Percentiles rank a stretch among this genome's conserved stretches.
Conservation (phyloP, 2,797 vertebrate species). For the Protosalanx chinensis region DNA sequence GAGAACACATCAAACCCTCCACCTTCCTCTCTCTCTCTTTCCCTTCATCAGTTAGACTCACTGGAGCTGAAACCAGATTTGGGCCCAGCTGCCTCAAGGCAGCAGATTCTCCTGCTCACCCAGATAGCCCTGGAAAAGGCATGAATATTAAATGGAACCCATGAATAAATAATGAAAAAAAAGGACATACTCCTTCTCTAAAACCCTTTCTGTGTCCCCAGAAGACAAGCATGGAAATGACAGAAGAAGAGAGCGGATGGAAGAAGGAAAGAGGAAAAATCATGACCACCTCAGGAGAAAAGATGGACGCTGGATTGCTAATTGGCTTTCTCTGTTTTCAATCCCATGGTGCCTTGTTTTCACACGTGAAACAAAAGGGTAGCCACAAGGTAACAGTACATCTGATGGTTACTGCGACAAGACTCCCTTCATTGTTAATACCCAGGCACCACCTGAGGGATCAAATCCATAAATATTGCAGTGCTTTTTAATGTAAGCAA, state of each 20-base stretch:
- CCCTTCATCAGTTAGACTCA: conserved; percentile 69
- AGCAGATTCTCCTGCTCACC: conserved; percentile 70
- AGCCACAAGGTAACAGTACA: conserved; percentile 61
- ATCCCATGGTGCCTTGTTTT: conserved; percentile 55
- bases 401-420: conserved; percentile 52
- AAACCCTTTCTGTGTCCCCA: conserved; percentile 61
- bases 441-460: conserved; percentile 42
- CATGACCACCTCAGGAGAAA: conserved; percentile 50
- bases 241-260: conserved; percentile 38
- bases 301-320: conserved; percentile 64
- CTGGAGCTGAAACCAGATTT: conserved; percentile 77
- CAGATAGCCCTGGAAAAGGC: conserved; percentile 74
- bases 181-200: conserved; percentile 60
- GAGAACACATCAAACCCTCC: conserved; percentile 70
- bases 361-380: conserved; percentile 60
- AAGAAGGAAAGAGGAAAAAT: conserved; percentile 47
- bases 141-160: conserved; percentile 80
- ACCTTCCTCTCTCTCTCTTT: conserved; percentile 43
- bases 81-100: conserved; percentile 65
- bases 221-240: conserved; percentile 47
- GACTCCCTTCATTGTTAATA: conserved; percentile 45
- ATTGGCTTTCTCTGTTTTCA: conserved; percentile 64
- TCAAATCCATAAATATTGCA: conserved; percentile 53
- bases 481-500: conserved; percentile 49
- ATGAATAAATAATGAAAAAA: conserved; percentile 79